Percentiles rank a stretch among this genome's conserved stretches.
Evolutionary conservation across 2,113 vertebrate genomes (phyloP).

Genomic region (Lontra canadensis): DNA sequence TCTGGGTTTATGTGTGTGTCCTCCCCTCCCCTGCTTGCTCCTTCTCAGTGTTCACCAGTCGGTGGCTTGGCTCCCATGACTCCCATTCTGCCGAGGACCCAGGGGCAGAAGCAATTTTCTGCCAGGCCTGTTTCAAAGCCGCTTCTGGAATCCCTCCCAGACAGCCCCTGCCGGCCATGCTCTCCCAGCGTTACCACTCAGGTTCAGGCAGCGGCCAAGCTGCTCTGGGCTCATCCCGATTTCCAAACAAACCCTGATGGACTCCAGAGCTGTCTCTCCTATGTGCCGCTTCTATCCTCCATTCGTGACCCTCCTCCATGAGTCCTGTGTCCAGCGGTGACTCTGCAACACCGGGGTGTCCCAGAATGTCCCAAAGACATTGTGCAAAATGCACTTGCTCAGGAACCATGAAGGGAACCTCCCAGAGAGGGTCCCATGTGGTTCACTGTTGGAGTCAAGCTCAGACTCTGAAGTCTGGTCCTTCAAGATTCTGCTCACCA

Average conservation of each 20-base stretch:
- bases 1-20: neutral
- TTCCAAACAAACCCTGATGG: neutral
- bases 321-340: neutral
- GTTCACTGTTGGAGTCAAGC: neutral
- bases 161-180: too few species aligned
- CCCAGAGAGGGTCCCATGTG: too few species aligned
- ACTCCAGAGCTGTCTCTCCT: neutral
- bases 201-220: neutral
- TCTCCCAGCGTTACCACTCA: neutral
- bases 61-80: neutral
- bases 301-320: neutral
- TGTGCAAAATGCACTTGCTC: neutral
- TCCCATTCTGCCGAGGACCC: neutral
- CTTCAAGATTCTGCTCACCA: neutral
- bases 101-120: neutral
- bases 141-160: neutral
- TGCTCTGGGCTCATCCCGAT: rapidly evolving
- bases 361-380: neutral
- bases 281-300: neutral
- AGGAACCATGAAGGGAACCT: neutral
- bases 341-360: neutral
- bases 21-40: neutral
- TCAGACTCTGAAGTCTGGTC: neutral
- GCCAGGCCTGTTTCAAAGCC: neutral
- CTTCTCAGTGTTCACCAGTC: neutral